Evolutionary conservation across 1,140 invertebrate species (phyloP).

Genomic region (Hirudo medicinalis): DNA sequence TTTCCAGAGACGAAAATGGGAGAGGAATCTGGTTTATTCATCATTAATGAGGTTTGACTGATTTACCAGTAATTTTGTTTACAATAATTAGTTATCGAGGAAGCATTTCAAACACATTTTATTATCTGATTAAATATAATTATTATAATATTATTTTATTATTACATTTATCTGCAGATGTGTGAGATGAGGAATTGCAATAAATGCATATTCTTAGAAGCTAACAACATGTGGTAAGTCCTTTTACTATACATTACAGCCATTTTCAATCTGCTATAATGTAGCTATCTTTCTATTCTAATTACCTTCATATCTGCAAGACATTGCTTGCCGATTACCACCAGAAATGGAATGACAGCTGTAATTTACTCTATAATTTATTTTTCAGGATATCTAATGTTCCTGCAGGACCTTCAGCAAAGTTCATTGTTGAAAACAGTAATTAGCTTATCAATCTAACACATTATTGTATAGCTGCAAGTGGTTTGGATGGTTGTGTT

Average conservation of each 20-base stretch:
- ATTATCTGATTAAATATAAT: too few species aligned
- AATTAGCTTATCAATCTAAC: slow-evolving; percentile 27
- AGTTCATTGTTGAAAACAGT: slow-evolving; percentile 91
- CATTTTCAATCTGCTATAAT: too few species aligned
- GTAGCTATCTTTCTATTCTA: too few species aligned
- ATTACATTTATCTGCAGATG: slow-evolving; percentile 15
- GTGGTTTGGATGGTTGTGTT: not conserved
- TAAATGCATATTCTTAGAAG: slow-evolving; percentile 85
- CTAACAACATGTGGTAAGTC: slow-evolving; percentile 69
- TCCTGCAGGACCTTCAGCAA: slow-evolving; percentile 72
- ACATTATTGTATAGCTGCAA: not conserved
- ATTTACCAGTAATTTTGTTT: too few species aligned
- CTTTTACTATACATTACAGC: too few species aligned
- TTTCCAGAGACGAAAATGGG: slow-evolving; percentile 60
- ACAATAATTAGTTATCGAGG: too few species aligned
- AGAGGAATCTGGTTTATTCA: slow-evolving; percentile 47
- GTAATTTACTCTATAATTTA: not conserved
- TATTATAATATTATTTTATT: too few species aligned
- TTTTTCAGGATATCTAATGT: slow-evolving; percentile 57
- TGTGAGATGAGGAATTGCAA: slow-evolving; percentile 64
- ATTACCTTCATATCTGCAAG: too few species aligned
- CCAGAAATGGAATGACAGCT: too few species aligned
- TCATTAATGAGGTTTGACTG: slow-evolving; percentile 50
- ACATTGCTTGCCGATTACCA: too few species aligned
- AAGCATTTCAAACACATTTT: too few species aligned